Conservation (phyloP, 2,797 vertebrate species). For the Todus mexicanus region DNA sequence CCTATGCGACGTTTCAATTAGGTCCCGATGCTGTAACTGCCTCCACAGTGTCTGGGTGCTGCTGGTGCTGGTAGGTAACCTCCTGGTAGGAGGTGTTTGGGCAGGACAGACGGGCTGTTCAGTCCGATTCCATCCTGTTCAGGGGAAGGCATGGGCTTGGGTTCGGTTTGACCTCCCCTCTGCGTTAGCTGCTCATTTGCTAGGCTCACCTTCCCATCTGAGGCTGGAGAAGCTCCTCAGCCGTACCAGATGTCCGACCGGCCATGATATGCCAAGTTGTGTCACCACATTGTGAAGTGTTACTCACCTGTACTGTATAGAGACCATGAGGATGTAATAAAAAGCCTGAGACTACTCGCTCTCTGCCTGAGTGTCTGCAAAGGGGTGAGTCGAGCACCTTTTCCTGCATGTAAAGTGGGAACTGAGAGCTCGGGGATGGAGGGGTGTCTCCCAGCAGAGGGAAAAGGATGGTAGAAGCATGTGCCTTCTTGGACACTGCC, state of each 20-base stretch:
- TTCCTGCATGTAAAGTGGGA: neutral
- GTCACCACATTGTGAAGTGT: slow-evolving; percentile 1
- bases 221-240: slow-evolving; percentile 25
- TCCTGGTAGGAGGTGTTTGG: neutral
- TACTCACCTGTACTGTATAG: slow-evolving; percentile 38
- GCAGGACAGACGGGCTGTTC: neutral
- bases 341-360: slow-evolving; percentile 21
- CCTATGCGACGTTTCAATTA: neutral
- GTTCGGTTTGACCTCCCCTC: neutral
- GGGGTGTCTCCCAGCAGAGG: neutral
- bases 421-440: accelerated
- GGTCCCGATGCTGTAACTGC: neutral
- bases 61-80: neutral
- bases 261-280: neutral
- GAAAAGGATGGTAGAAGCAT: neutral
- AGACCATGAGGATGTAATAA: slow-evolving; percentile 55
- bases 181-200: neutral
- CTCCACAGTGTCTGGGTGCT: neutral
- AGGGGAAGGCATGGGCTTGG: neutral
- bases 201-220: neutral
- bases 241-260: neutral
- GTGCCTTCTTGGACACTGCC: neutral
- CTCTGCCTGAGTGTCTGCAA: neutral
- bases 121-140: neutral
- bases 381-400: accelerated